These are phyloP conservation scores for Rousettus leschenaultii DNA, from an alignment of 2,113 vertebrate genomes.

Conservation along the genomic window DNA sequence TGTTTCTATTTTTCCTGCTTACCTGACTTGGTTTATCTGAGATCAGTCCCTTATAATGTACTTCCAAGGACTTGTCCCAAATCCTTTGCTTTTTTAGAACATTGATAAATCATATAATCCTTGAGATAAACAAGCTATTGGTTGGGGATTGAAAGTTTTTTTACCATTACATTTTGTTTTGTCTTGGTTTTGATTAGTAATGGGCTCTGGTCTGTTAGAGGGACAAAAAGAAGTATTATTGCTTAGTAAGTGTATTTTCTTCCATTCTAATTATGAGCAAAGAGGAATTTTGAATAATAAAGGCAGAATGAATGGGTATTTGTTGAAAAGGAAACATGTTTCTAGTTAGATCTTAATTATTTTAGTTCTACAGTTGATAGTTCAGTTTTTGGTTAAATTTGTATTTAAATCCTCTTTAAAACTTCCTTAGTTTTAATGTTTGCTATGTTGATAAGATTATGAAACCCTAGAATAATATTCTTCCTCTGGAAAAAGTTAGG, in stretches of 20 bases:
- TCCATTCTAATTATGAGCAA: not conserved
- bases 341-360: constrained; percentile 36
- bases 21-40: constrained; percentile 26
- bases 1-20: constrained; percentile 32
- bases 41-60: not conserved
- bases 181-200: constrained; percentile 48
- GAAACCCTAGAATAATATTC: not conserved
- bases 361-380: constrained; percentile 14
- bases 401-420: constrained; percentile 27
- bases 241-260: constrained; percentile 30
- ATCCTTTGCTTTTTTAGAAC: constrained; percentile 34
- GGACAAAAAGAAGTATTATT: not conserved
- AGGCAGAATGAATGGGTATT: not conserved
- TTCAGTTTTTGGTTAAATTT: constrained; percentile 54
- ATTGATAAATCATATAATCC: not conserved
- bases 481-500: not conserved
- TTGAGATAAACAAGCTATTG: constrained; percentile 43
- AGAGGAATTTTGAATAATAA: constrained; percentile 50
- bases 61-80: constrained; percentile 29
- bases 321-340: constrained; percentile 32
- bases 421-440: constrained; percentile 21
- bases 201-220: not conserved
- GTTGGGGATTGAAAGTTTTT: constrained; percentile 38
- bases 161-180: not conserved
- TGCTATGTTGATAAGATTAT: constrained; percentile 32